Conservation (phyloP, 2,113 vertebrate species). For the Etia nguti region DNA sequence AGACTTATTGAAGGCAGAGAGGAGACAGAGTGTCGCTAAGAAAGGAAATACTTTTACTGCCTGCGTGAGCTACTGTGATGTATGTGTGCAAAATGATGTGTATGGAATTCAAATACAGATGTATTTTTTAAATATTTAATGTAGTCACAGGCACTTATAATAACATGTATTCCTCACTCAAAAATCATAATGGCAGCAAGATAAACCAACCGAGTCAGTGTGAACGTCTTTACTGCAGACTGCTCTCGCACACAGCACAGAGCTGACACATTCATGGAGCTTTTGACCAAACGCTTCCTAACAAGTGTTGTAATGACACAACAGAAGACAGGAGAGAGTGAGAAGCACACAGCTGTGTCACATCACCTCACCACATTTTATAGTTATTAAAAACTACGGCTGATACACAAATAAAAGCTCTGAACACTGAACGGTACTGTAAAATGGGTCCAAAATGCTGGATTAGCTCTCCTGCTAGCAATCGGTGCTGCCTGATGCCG, state of each 20-base stretch:
- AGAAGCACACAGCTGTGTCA: neutral
- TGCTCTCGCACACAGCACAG: neutral
- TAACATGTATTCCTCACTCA: neutral
- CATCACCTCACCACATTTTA: neutral
- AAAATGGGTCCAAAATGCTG: neutral
- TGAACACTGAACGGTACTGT: neutral
- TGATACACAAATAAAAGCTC: neutral
- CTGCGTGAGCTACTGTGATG: neutral
- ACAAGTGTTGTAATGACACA: neutral
- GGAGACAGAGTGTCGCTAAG: neutral
- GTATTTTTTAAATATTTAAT: neutral
- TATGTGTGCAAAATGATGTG: neutral
- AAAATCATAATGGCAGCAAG: neutral
- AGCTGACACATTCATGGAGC: neutral
- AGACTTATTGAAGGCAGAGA: neutral
- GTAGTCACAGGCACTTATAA: neutral
- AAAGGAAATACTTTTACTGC: neutral
- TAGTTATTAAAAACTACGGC: neutral
- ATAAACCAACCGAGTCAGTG: neutral
- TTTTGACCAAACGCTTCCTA: neutral
- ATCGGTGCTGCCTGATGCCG: neutral
- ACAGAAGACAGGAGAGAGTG: neutral
- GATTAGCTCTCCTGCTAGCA: neutral
- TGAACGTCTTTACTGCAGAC: neutral
- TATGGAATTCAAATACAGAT: neutral